phyloP scores from a whole-genome alignment of 2,113 vertebrate species.

The Paraplagusia blochii region DNA sequence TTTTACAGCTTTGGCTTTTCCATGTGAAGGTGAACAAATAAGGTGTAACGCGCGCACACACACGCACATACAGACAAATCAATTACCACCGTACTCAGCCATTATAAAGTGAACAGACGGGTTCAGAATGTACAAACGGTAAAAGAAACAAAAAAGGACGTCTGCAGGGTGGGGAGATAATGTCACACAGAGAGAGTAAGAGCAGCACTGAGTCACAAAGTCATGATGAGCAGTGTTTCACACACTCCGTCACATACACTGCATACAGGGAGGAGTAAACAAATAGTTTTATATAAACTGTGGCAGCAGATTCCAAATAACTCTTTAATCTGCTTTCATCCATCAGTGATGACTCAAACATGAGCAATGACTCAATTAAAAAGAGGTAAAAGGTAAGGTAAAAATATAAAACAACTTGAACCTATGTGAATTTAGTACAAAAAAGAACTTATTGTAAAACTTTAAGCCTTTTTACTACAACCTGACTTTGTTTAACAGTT shows the following conservation, averaged over 20 bases:
- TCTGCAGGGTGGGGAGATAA: conserved; percentile 1
- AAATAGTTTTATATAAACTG: not conserved
- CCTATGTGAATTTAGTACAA: too few relatives aligned
- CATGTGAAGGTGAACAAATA: not conserved
- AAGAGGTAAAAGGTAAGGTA: not conserved
- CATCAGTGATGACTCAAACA: not conserved
- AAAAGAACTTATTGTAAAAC: too few relatives aligned
- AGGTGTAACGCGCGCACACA: not conserved
- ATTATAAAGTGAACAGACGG: not conserved
- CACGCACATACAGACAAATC: not conserved
- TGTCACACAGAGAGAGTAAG: not conserved
- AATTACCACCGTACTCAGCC: not conserved
- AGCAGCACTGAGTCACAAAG: conserved; percentile 14
- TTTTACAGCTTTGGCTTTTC: not conserved
- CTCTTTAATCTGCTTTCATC: not conserved
- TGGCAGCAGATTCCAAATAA: not conserved
- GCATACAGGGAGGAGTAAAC: not conserved
- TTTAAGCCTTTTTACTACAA: too few relatives aligned
- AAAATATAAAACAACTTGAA: too few relatives aligned
- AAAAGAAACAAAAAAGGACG: conserved; percentile 1
- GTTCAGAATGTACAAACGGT: not conserved
- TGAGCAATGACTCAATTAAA: too few relatives aligned
- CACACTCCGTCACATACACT: not conserved
- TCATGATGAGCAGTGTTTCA: not conserved
- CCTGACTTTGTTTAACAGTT: too few relatives aligned